Conservation (phyloP, 2,888 invertebrate genomes). For the Nymphalis urticae region DNA sequence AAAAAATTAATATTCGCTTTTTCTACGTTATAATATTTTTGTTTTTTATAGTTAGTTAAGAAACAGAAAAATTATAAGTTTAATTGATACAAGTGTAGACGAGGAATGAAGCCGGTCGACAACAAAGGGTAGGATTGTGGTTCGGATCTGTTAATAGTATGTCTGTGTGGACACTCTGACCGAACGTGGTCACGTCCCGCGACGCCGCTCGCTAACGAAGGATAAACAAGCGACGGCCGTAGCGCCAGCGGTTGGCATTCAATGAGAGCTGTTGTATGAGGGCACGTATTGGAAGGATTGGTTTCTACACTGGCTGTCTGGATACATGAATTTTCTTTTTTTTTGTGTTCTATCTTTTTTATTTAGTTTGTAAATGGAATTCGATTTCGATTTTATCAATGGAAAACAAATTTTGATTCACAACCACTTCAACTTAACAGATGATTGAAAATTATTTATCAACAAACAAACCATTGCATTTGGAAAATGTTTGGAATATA, state of each 20-base stretch:
- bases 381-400: too few relatives aligned
- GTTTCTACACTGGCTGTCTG: background rate
- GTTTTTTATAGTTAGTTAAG: too few relatives aligned
- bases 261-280: background rate
- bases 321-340: background rate
- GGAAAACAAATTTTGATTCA: too few relatives aligned
- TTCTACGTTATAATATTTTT: too few relatives aligned
- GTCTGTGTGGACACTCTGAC: background rate
- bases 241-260: background rate
- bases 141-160: background rate
- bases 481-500: background rate
- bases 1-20: too few relatives aligned
- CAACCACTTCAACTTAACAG: background rate
- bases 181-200: background rate
- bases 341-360: too few relatives aligned
- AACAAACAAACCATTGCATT: background rate
- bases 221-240: constrained; percentile 4
- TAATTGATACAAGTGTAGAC: background rate
- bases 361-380: too few relatives aligned
- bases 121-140: background rate
- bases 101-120: background rate
- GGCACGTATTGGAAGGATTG: constrained; percentile 4
- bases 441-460: background rate
- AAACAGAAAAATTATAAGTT: background rate
- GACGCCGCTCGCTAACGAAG: constrained; percentile 5